These are phyloP conservation scores for Orcinus orca DNA, from an alignment of 2,113 vertebrate genomes.

Conservation along the genomic window DNA sequence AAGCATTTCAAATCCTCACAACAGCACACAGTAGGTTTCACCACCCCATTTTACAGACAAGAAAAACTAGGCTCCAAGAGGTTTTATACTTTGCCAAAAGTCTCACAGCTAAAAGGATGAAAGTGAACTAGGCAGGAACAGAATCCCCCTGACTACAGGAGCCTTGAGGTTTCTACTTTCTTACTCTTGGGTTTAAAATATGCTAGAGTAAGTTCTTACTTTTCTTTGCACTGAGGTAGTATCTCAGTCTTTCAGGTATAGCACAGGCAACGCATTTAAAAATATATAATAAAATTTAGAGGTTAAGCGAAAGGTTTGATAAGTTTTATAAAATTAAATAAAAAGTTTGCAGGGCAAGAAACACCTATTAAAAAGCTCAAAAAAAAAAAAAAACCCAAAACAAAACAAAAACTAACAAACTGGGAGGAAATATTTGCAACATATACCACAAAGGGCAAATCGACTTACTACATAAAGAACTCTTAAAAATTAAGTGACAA, in stretches of 20 bases:
- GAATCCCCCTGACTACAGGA: neutral
- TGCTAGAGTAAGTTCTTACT: neutral
- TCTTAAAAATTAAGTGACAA: neutral
- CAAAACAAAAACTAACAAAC: neutral
- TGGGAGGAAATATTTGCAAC: neutral
- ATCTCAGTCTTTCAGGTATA: neutral
- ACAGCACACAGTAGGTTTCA: neutral
- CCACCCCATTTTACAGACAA: neutral
- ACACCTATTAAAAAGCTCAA: neutral
- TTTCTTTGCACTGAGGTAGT: neutral
- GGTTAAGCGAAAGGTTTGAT: neutral
- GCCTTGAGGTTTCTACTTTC: neutral
- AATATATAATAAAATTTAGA: neutral
- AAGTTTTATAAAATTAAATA: neutral
- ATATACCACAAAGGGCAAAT: neutral
- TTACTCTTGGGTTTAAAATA: neutral
- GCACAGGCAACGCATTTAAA: neutral
- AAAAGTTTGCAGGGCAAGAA: neutral
- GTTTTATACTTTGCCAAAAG: neutral
- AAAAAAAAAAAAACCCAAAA: neutral
- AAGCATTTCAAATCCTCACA: neutral
- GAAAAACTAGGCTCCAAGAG: neutral
- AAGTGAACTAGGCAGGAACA: neutral
- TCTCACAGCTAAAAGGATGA: neutral
- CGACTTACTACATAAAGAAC: neutral